Conservation (phyloP, 1,140 invertebrate genomes). For the Pogonognathellus flavescens region DNA sequence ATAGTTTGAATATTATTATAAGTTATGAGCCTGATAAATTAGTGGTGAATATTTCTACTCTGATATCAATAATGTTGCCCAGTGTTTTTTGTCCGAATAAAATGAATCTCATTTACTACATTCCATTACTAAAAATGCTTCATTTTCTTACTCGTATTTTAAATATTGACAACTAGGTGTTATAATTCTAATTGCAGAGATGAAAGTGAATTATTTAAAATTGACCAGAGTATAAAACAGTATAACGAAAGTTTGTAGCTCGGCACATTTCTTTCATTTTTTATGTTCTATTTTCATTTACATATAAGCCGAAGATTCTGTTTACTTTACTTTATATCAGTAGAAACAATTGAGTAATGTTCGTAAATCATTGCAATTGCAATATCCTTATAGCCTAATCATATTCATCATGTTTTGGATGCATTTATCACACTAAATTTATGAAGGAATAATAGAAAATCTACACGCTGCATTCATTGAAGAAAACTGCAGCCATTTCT, state of each 20-base stretch:
- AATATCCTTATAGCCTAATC: neutral
- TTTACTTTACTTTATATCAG: neutral
- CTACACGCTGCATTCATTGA: neutral
- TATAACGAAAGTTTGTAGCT: neutral
- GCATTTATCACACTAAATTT: neutral
- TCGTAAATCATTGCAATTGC: neutral
- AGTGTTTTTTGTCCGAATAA: too few relatives aligned
- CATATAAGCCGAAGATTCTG: neutral
- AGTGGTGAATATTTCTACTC: too few relatives aligned
- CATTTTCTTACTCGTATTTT: too few relatives aligned
- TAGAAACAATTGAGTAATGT: neutral
- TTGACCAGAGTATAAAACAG: too few relatives aligned
- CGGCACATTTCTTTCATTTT: neutral
- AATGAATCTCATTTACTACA: too few relatives aligned
- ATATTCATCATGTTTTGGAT: neutral
- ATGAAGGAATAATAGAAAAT: constrained; percentile 8
- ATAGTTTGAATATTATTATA: too few relatives aligned
- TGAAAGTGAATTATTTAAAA: too few relatives aligned
- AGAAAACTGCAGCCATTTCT: neutral
- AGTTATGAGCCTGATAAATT: too few relatives aligned
- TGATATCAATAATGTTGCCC: too few relatives aligned
- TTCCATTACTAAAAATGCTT: too few relatives aligned
- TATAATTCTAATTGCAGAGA: too few relatives aligned
- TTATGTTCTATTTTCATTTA: neutral
- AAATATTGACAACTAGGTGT: too few relatives aligned